Conservation (phyloP, 2,888 invertebrate species). For the Agonopterix subpropinquella region DNA sequence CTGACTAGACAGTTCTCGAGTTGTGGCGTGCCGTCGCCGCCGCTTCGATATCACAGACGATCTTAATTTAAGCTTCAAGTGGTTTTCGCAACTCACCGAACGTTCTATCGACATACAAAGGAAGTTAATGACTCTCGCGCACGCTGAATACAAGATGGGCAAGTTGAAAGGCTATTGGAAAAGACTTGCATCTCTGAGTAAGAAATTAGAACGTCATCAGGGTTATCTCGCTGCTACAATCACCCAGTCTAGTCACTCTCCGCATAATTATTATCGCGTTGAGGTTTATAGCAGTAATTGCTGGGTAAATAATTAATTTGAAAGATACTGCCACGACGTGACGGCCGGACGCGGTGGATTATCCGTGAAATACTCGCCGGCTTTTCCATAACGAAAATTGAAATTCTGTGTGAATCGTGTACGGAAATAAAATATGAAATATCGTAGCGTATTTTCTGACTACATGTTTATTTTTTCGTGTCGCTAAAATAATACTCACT, state of each 20-base stretch:
- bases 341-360: neutral
- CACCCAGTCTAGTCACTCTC: neutral
- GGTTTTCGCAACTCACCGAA: slow-evolving; percentile 55
- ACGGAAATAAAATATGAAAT: too few species aligned
- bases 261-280: neutral
- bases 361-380: too few species aligned
- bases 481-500: too few species aligned
- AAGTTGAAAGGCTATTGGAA: slow-evolving; percentile 44
- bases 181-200: slow-evolving; percentile 40
- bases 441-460: too few species aligned
- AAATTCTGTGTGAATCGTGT: too few species aligned
- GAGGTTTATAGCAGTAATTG: slow-evolving; percentile 1
- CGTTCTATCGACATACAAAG: slow-evolving; percentile 45
- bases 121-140: slow-evolving; percentile 55
- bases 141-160: slow-evolving; percentile 50
- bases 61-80: slow-evolving; percentile 61
- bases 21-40: slow-evolving; percentile 8
- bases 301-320: slow-evolving; percentile 2
- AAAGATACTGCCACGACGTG: neutral
- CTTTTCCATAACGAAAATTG: too few species aligned
- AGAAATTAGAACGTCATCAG: slow-evolving; percentile 32
- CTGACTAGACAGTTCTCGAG: slow-evolving; percentile 9
- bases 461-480: too few species aligned
- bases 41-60: slow-evolving; percentile 20
- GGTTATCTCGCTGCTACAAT: slow-evolving; percentile 13